Evolutionary conservation across 2,797 vertebrate species (phyloP).

Genomic region (Tokudaia tokunoshimensis): DNA sequence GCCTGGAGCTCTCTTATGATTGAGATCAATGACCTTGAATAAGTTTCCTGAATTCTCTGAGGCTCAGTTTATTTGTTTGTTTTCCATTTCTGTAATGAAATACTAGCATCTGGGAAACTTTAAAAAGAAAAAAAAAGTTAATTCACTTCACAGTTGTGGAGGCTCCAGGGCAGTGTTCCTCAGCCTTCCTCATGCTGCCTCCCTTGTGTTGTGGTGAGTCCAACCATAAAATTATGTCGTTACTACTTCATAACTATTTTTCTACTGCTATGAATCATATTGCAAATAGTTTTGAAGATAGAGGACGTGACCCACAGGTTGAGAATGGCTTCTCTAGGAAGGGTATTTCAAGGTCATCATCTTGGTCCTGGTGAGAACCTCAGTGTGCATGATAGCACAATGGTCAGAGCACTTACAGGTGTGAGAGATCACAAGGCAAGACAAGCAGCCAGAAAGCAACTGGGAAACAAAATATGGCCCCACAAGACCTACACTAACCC

Average conservation of each 20-base stretch:
- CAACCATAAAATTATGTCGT: neutral
- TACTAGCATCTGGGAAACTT: neutral
- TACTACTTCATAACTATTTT: neutral
- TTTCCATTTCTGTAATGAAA: neutral
- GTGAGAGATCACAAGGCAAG: neutral
- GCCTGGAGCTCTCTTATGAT: neutral
- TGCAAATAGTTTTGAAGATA: neutral
- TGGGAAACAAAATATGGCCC: neutral
- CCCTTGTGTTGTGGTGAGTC: neutral
- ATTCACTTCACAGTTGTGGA: neutral
- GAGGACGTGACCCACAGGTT: neutral
- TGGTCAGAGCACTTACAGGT: neutral
- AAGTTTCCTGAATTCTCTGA: neutral
- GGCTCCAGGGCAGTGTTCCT: neutral
- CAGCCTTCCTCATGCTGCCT: neutral
- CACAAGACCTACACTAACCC: no score
- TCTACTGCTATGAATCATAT: neutral
- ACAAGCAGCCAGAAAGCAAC: neutral
- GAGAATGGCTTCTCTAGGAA: neutral
- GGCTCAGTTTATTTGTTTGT: neutral
- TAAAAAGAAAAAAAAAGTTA: neutral
- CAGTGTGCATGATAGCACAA: neutral
- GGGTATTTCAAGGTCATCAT: neutral
- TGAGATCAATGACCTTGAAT: neutral
- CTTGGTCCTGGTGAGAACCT: neutral